These are phyloP conservation scores for Pachliopta kotzebuea DNA, from an alignment of 2,888 invertebrate genomes.

Conservation along the genomic window DNA sequence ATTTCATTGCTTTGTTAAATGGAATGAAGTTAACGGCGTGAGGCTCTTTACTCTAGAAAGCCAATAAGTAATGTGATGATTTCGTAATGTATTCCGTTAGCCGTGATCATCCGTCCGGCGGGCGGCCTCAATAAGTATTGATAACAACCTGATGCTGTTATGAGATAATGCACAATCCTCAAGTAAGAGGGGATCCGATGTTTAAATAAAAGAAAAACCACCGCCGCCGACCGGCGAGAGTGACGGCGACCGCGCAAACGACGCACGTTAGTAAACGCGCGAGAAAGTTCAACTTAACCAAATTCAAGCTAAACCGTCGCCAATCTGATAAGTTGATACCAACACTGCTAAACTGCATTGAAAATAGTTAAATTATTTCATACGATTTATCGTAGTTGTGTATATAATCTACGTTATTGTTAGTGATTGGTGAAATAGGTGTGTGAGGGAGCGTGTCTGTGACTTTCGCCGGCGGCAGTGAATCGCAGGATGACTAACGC, in stretches of 20 bases:
- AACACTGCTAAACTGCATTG: not conserved
- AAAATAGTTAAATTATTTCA: too few species aligned
- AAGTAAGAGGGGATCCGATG: constrained; percentile 59
- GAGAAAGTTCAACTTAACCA: constrained; percentile 58
- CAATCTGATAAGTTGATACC: constrained; percentile 26
- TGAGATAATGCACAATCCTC: constrained; percentile 61
- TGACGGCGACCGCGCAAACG: constrained; percentile 53
- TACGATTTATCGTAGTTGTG: too few species aligned
- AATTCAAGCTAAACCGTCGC: constrained; percentile 48
- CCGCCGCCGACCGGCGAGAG: constrained; percentile 64
- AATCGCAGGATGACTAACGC: constrained; percentile 58
- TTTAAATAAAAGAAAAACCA: constrained; percentile 72
- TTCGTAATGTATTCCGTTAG: constrained; percentile 22
- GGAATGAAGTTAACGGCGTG: too few species aligned
- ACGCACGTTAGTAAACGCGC: constrained; percentile 49
- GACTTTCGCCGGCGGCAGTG: constrained; percentile 57
- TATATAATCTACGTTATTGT: constrained; percentile 31
- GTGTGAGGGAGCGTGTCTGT: constrained; percentile 49
- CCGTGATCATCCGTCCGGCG: constrained; percentile 34
- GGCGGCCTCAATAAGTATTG: constrained; percentile 53
- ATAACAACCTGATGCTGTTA: constrained; percentile 56
- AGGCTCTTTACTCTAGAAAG: too few species aligned
- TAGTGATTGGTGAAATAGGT: constrained; percentile 51
- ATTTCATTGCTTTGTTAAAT: too few species aligned
- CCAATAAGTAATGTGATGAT: constrained; percentile 26